Base-by-base conservation (phyloP, 2,888 invertebrate genomes). In the Mesopsocus fuscifrons region DNA sequence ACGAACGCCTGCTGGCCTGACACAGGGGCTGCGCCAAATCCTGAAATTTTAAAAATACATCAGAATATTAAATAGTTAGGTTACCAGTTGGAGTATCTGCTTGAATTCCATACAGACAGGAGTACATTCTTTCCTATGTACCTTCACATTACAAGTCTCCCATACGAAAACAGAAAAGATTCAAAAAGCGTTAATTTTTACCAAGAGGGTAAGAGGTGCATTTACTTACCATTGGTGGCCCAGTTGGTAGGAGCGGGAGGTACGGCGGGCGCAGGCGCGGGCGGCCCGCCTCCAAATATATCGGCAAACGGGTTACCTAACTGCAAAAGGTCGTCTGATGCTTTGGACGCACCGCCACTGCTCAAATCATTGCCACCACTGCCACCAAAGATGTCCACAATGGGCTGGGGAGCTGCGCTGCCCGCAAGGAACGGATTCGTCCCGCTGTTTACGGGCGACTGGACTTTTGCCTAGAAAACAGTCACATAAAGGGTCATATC, bases 221-320 rank as follows among this genome's bases (percentile, higher is more conserved):
- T n/a, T n/a, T n/a, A n/a, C 48, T 57, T 61, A 65, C 66, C 66
- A 57, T 72, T 72, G 45, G 67, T 61, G 56, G 68, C 63, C 71
- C 71, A 67, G 52, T 63, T 58, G 57, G 65, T 65, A 57, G 61
- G 60, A 55, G 61, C 56, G 52, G 56, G 50, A 30, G 58, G 49
- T 16, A 52, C 44, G 34, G 57, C 54, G 42, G 59, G 58, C 38
- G 55, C 57, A 32, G 59, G 56, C 46, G 60, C 57, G 53, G 62
- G 51, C 34, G 44, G 41, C 26, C 50, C 47, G 31, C 69, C 68
- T 30, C 73, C 71, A 57, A 81, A 81, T 74, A 81, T 80, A 55
- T 85, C 83, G 30, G 85, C 81, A 59, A 92, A 94, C 8, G 92
- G 92, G 67, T 92, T 92, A 34, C 83, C 82, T 49, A 91, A 67